Percentiles rank a stretch among this genome's conserved stretches.
These are phyloP conservation scores for Chrysocyon brachyurus DNA, from an alignment of 2,797 vertebrate genomes.

Conservation along the genomic window DNA sequence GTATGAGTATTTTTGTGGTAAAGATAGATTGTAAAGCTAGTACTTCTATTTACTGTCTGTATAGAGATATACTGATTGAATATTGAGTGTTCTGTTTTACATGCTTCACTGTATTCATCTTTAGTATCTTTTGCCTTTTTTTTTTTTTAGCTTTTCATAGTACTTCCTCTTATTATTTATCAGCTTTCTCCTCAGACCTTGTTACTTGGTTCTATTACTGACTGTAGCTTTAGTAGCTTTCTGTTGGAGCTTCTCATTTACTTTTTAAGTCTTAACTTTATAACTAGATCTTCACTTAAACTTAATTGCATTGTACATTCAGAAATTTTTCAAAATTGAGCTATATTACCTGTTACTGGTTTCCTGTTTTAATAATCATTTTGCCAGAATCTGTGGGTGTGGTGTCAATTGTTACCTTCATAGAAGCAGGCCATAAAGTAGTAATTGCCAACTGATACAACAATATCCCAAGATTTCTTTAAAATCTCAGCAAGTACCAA, in stretches of 20 bases:
- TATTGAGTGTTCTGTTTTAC: not conserved
- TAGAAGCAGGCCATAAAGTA: not conserved
- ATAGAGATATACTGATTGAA: not conserved
- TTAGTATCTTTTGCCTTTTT: conserved; percentile 25
- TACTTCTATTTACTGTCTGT: not conserved
- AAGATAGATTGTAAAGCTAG: conserved; percentile 21
- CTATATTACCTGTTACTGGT: not conserved
- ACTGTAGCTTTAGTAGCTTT: not conserved
- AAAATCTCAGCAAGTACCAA: conserved; percentile 33
- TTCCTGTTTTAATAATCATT: conserved; percentile 39
- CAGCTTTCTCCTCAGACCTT: not conserved
- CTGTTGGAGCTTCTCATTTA: not conserved
- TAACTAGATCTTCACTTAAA: conserved; percentile 7
- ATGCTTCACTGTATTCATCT: not conserved
- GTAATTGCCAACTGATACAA: conserved; percentile 21
- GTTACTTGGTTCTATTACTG: not conserved
- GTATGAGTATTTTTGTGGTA: not conserved
- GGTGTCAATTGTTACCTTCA: not conserved
- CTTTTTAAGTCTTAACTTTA: not conserved
- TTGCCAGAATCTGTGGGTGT: conserved; percentile 28
- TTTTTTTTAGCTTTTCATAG: not conserved
- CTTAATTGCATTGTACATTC: not conserved
- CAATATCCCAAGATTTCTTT: not conserved
- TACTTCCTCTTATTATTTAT: conserved; percentile 8
- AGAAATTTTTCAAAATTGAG: not conserved